Percentiles rank a stretch among this genome's conserved stretches.
Evolutionary conservation across 2,113 vertebrate species (phyloP).

Genomic region (Bagarius yarrelli): DNA sequence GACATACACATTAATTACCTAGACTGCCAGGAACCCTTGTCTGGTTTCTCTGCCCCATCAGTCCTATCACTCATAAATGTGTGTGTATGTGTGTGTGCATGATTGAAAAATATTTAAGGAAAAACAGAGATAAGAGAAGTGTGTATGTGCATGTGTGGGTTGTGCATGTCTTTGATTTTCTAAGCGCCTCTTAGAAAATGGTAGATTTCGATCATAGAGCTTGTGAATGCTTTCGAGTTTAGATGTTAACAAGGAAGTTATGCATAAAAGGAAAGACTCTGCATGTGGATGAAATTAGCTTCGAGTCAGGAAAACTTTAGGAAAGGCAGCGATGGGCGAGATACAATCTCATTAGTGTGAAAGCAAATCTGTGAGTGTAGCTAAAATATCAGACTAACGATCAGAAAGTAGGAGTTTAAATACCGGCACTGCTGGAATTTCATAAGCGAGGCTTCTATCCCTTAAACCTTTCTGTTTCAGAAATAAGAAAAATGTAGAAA

Average conservation of each 20-base stretch:
- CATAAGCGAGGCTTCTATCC: too few species aligned
- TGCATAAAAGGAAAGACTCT: constrained; percentile 4
- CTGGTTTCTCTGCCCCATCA: constrained; percentile 60
- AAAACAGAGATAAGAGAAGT: too few species aligned
- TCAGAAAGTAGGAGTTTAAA: too few species aligned
- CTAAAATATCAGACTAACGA: too few species aligned
- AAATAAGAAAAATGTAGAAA: too few species aligned
- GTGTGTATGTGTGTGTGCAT: constrained; percentile 15
- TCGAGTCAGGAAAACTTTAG: background rate
- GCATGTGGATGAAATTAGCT: constrained; percentile 37
- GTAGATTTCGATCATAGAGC: constrained; percentile 11
- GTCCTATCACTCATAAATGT: constrained; percentile 31
- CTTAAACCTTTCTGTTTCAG: too few species aligned
- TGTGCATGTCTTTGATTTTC: background rate
- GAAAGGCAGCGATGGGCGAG: background rate
- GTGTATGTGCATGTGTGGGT: constrained; percentile 1
- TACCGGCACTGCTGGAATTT: too few species aligned
- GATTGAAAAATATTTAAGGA: too few species aligned
- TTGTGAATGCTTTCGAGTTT: constrained; percentile 29
- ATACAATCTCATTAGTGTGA: background rate
- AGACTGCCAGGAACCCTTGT: constrained; percentile 67
- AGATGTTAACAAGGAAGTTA: constrained; percentile 41
- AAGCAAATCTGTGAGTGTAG: background rate
- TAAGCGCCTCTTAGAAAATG: background rate
- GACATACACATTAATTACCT: constrained; percentile 76